phyloP scores from a whole-genome alignment of 2,797 vertebrate genomes.

The Cyprinodon diabolis region DNA sequence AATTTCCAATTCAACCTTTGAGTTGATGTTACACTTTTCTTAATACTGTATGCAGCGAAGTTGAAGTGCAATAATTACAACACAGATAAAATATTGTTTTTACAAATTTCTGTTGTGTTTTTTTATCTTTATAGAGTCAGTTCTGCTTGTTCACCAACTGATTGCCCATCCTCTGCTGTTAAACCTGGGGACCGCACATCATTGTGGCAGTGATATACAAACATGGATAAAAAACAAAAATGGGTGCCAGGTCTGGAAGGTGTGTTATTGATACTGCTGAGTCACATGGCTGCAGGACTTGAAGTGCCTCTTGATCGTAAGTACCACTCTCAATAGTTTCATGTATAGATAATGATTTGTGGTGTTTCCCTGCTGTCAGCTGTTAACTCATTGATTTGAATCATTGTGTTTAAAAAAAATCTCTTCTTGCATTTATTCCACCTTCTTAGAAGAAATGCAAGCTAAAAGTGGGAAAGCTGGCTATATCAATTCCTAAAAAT shows the following conservation, averaged over 20 bases:
- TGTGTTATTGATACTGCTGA: slow-evolving; percentile 83
- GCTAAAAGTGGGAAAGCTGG: background rate
- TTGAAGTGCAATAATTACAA: background rate
- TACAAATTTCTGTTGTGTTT: background rate
- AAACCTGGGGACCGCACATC: slow-evolving; percentile 47
- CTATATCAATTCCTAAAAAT: slow-evolving; percentile 27
- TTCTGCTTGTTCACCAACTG: slow-evolving; percentile 17
- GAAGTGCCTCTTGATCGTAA: slow-evolving; percentile 98
- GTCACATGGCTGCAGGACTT: slow-evolving; percentile 86
- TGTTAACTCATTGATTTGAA: background rate
- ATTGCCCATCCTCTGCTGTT: slow-evolving; percentile 23
- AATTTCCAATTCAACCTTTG: background rate
- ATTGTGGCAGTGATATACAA: slow-evolving; percentile 66
- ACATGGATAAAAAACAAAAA: slow-evolving; percentile 83
- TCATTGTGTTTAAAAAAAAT: slow-evolving; percentile 16
- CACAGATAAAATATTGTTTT: background rate
- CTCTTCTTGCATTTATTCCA: slow-evolving; percentile 48
- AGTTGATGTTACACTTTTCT: background rate
- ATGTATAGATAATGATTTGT: background rate
- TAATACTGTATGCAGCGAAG: background rate
- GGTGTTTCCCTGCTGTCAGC: background rate
- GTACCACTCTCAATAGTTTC: slow-evolving; percentile 59
- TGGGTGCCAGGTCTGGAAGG: slow-evolving; percentile 69
- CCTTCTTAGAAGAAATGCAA: slow-evolving; percentile 25
- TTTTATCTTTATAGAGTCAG: slow-evolving; percentile 47